Conservation (phyloP, 2,888 invertebrate species). For the Monoplex corrugatus region DNA sequence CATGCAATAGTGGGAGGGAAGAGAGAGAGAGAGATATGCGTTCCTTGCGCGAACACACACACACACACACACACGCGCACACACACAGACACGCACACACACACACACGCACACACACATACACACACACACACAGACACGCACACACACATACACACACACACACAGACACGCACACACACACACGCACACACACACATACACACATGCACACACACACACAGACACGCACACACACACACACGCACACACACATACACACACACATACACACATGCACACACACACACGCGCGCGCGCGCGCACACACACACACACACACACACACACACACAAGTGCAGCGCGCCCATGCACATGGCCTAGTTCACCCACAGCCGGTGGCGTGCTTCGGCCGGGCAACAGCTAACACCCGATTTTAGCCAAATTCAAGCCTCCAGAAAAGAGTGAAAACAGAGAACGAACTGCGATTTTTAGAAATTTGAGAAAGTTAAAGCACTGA, state of each 20-base stretch:
- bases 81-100: neutral
- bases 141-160: neutral
- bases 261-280: neutral
- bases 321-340: neutral
- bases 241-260: neutral
- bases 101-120: neutral
- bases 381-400: too few species aligned
- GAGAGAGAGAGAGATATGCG: too few species aligned
- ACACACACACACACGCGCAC: neutral
- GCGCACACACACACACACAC: neutral
- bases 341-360: neutral
- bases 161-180: neutral
- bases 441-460: too few species aligned
- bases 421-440: too few species aligned
- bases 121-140: neutral
- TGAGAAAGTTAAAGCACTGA: neutral
- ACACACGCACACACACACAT: neutral
- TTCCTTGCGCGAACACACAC: neutral
- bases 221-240: constrained; percentile 19
- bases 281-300: neutral
- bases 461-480: neutral
- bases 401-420: too few species aligned
- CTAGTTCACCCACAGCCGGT: too few species aligned
- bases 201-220: neutral
- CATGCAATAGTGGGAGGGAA: too few species aligned